Evolutionary conservation across 2,888 invertebrate genomes (phyloP), one percentile per base, ranked within the genome.

Genomic region (Leistus spinibarbis): DNA sequence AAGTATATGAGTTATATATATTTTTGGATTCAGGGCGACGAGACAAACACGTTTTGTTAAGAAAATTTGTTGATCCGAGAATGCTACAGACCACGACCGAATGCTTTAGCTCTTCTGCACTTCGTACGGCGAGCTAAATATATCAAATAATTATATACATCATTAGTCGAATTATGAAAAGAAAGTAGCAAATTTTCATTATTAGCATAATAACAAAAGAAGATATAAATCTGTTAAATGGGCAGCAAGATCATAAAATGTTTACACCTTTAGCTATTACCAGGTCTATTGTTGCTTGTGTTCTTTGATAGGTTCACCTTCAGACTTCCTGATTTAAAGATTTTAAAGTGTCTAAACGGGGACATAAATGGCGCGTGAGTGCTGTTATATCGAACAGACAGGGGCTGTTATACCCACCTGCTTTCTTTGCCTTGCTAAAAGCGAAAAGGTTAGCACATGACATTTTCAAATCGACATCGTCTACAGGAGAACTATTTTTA

Each of bases 261-360:
- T 40, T 3, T 40, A 40, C 7, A 40, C 40, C 5, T 40, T 40
- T 5, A 5, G 5, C 40, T 40, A 40, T 40, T 10, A 40, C 7
- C 40, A 40, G 40, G 40, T 13, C 40, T 40, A 40, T 40, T 40
- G 40, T 40, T 40, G 40, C 5, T 40, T 40, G 40, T 40, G 40
- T 40, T 5, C 10, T 40, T 13, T 40, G 40, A 40, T 40, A 13
- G 1, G 10, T 40, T 40, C 40, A 40, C 3, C 40, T 40, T 40
- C 40, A 40, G 22, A 24, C 56, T 68, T 68, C 68, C 56, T 54
- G 56, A 68, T 68, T 68, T 68, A 68, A 54, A 0, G 19, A 16
- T n/a, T 22, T 10, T 68, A 68, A 54, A 54, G 22, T 56, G 68
- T 19, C 7, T 54, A 68, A 68, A 68, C 23, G 54, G 54, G 7